Evolutionary conservation across 2,888 invertebrate genomes (phyloP).

Genomic region (Caenorhabditis imperialis): DNA sequence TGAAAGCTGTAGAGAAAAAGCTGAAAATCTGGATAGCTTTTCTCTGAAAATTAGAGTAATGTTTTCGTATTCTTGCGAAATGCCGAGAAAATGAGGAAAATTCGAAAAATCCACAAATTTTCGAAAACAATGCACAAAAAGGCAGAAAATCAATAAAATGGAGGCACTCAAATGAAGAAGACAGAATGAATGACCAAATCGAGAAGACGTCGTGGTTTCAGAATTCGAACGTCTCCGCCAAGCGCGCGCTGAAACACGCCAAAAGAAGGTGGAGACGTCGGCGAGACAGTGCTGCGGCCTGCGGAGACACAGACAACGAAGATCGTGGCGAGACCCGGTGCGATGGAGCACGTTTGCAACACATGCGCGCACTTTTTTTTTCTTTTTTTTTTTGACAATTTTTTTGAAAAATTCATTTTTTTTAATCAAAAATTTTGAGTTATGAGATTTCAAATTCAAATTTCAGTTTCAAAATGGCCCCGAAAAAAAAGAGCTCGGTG

Average conservation of each 20-base stretch:
- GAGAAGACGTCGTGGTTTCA: too few relatives aligned
- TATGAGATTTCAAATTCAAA: not conserved
- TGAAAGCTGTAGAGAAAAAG: not conserved
- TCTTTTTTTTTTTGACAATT: conserved; percentile 8
- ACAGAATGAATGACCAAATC: too few relatives aligned
- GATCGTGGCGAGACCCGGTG: conserved; percentile 42
- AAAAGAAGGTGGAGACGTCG: not conserved
- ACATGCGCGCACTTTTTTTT: conserved; percentile 25
- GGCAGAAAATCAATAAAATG: not conserved
- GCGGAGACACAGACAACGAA: conserved; percentile 25
- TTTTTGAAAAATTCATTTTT: too few relatives aligned
- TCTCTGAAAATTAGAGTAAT: not conserved
- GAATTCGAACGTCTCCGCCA: not conserved
- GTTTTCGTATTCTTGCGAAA: not conserved
- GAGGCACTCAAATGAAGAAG: too few relatives aligned
- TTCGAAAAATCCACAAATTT: not conserved
- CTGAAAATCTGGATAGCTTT: too few relatives aligned
- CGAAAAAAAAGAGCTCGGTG: conserved; percentile 10
- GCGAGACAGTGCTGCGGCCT: conserved; percentile 7
- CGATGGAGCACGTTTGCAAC: conserved; percentile 40
- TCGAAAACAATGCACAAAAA: not conserved
- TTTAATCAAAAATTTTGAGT: too few relatives aligned
- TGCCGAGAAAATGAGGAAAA: not conserved
- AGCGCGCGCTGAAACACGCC: conserved; percentile 20
- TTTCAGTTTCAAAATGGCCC: conserved; percentile 6